A percentile compares a stretch with the other conserved stretches of the same genome.
phyloP scores from a whole-genome alignment of 1,140 invertebrate genomes.

The Drosophila pruinosa region DNA sequence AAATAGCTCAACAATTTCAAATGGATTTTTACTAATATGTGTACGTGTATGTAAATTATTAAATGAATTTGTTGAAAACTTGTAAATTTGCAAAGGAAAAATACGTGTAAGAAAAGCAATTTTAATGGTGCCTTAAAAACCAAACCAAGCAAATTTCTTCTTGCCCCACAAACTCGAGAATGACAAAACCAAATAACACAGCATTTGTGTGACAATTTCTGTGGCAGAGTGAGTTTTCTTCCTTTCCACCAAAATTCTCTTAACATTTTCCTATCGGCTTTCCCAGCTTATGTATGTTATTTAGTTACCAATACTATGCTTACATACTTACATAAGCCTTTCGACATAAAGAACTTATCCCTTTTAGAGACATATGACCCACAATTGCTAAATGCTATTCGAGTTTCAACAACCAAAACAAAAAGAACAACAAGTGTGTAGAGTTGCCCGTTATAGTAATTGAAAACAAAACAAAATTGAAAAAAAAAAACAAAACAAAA shows the following conservation, averaged over 20 bases:
- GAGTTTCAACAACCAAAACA: constrained; percentile 45
- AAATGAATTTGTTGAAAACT: constrained; percentile 71
- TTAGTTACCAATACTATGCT: constrained; percentile 14
- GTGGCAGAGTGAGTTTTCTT: constrained; percentile 67
- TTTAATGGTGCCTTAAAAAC: constrained; percentile 83
- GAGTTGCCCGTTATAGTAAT: constrained; percentile 65
- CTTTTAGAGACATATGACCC: constrained; percentile 65
- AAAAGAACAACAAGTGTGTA: constrained; percentile 47
- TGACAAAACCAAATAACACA: constrained; percentile 32
- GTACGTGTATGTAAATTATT: constrained; percentile 51
- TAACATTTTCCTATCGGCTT: constrained; percentile 38
- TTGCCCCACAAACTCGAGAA: constrained; percentile 41
- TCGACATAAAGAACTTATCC: constrained; percentile 73
- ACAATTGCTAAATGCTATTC: constrained; percentile 69
- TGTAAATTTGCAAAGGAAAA: constrained; percentile 82
- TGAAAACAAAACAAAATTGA: constrained; percentile 12
- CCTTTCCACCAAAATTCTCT: constrained; percentile 41
- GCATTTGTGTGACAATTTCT: constrained; percentile 24
- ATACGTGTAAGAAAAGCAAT: constrained; percentile 83
- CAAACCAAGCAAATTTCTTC: constrained; percentile 81
- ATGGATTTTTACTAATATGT: constrained; percentile 46
- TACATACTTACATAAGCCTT: constrained; percentile 38
- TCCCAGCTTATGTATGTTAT: constrained; percentile 31
- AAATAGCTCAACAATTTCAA: constrained; percentile 30
- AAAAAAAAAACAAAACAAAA: constrained; percentile 10